Conservation (phyloP, 1,140 invertebrate genomes). For the Drosophila ironensis region DNA sequence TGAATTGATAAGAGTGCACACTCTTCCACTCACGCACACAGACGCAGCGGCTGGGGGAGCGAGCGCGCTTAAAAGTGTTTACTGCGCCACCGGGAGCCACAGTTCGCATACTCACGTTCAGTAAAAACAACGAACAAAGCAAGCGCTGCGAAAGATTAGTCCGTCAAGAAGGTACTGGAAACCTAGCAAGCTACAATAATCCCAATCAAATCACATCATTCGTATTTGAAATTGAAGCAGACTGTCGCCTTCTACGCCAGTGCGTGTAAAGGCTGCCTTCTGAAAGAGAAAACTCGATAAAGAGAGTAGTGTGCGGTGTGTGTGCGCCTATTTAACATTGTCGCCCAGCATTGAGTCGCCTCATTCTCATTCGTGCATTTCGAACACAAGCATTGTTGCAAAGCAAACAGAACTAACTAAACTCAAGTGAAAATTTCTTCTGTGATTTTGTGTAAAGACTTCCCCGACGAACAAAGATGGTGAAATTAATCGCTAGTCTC, state of each 20-base stretch:
- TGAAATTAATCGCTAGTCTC: slow-evolving; percentile 66
- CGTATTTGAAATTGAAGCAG: slow-evolving; percentile 60
- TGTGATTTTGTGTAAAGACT: slow-evolving; percentile 78
- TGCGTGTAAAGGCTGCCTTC: slow-evolving; percentile 90
- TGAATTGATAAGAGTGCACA: slow-evolving; percentile 61
- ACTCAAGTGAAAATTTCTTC: slow-evolving; percentile 67
- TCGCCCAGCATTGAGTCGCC: slow-evolving; percentile 41
- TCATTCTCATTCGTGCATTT: slow-evolving; percentile 79
- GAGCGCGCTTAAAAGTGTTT: slow-evolving; percentile 75
- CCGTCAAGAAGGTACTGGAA: slow-evolving; percentile 65
- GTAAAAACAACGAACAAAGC: slow-evolving; percentile 58
- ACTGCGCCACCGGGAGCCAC: slow-evolving; percentile 47
- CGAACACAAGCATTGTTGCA: slow-evolving; percentile 18
- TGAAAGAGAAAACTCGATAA: slow-evolving; percentile 22
- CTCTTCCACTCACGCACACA: slow-evolving; percentile 21
- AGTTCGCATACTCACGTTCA: slow-evolving; percentile 64
- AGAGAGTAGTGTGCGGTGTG: slow-evolving; percentile 19
- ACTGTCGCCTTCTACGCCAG: slow-evolving; percentile 91
- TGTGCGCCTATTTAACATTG: slow-evolving; percentile 72
- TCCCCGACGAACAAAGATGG: slow-evolving; percentile 61
- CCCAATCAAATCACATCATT: slow-evolving; percentile 47
- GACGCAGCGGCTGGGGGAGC: slow-evolving; percentile 8
- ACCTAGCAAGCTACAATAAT: slow-evolving; percentile 10
- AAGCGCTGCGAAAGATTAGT: slow-evolving; percentile 42
- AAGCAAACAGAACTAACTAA: slow-evolving; percentile 10